Base-by-base conservation (phyloP, 2,888 invertebrate genomes). In the Boloria euphrosyne region DNA sequence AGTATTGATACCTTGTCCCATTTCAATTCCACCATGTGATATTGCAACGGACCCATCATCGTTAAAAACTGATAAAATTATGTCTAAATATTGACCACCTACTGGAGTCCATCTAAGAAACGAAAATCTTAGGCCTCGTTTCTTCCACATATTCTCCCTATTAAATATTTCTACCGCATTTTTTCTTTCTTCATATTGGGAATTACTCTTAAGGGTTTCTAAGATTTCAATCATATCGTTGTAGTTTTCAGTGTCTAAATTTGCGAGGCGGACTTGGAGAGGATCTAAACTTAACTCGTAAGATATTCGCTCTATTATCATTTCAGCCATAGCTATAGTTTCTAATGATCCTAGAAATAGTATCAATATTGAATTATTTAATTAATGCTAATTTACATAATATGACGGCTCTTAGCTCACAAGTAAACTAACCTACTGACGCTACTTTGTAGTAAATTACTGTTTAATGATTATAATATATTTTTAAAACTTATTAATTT, bases 1-100 rank as follows among this genome's bases (percentile, higher is more conserved):
- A 2, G 96, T 96, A 72, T 96, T 86, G 60, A 96, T 90, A 0
- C 96, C 96, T 89, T 96, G 96, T 0, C 96, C 96, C 80, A 94
- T 93, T 87, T 95, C 95, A 22, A 94, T 84, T 1, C 94, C 95
- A 54, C 93, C 94, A 69, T 95, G 95, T 2, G 93, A 83, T 16
- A 96, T 89, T 3, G 93, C 87, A 1, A 96, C 94, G 4, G 93
- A 92, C 0, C 94, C 95, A 77, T 95, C 95, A 0, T 91, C 86
- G 38, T 93, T 93, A 76, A 93, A 96, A 64, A 96, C 92, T 2
- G 94, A 91, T 13, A 96, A 84, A 63, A 90, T 84, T 0, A 93
- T 89, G 68, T 92, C 92, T 50, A 78, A 82, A 50, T 86, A 79
- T 46, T 63, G 58, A 0, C 50, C 66, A 0, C 68, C 73, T 3